Evolutionary conservation across 2,888 invertebrate genomes (phyloP).

Genomic region (Drosophila pseudotalamancana): DNA sequence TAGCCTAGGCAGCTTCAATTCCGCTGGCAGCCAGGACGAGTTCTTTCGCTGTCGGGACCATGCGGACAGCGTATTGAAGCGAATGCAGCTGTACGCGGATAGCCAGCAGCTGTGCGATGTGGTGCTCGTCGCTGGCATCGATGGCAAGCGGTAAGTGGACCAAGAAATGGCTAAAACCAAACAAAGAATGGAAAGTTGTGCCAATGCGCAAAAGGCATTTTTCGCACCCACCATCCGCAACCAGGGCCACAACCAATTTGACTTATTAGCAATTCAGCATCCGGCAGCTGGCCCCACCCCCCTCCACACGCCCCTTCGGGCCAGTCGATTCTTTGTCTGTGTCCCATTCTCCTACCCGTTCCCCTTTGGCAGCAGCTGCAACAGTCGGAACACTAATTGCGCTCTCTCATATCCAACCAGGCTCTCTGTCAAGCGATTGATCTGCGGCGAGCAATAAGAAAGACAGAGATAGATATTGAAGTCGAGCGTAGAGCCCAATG

Average conservation of each 20-base stretch:
- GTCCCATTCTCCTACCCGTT: conserved; percentile 37
- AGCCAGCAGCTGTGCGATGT: conserved; percentile 95
- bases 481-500: conserved; percentile 11
- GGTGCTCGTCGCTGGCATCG: conserved; percentile 90
- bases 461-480: conserved; percentile 5
- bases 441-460: conserved; percentile 4
- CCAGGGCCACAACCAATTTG: conserved; percentile 15
- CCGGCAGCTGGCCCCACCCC: conserved; percentile 25
- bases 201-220: conserved; percentile 45
- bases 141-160: conserved; percentile 86
- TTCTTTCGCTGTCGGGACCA: conserved; percentile 91
- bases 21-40: conserved; percentile 90
- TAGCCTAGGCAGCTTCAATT: conserved; percentile 88
- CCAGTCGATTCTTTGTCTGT: conserved; percentile 68
- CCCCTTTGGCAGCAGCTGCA: conserved; percentile 46
- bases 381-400: conserved; percentile 59
- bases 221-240: background rate
- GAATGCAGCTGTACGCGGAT: conserved; percentile 92
- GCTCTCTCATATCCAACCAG: conserved; percentile 7
- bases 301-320: conserved; percentile 27
- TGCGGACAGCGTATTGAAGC: conserved; percentile 91
- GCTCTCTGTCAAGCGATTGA: conserved; percentile 13
- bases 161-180: background rate
- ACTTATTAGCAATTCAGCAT: conserved; percentile 60
- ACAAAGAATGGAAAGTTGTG: conserved; percentile 51